These are phyloP conservation scores for Acheta domesticus DNA, from an alignment of 2,888 invertebrate species.

Conservation along the genomic window DNA sequence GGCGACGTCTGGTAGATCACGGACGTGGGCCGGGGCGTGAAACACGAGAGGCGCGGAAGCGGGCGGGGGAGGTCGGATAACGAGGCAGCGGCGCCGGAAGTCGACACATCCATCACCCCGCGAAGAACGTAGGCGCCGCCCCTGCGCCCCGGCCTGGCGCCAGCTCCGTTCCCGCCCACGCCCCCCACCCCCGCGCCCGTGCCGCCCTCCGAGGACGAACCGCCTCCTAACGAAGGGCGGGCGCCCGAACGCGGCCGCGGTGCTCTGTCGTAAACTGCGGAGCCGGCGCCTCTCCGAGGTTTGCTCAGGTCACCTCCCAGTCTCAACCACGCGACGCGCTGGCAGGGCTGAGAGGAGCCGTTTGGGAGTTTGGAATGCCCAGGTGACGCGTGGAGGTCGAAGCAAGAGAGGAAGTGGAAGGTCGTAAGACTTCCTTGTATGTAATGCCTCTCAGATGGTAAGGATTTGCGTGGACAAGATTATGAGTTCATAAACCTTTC, in stretches of 20 bases:
- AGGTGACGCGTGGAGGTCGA: no score
- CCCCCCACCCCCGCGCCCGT: neutral
- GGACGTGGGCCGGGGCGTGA: neutral
- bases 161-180: neutral
- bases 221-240: neutral
- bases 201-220: neutral
- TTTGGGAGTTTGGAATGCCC: no score
- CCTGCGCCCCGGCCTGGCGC: neutral
- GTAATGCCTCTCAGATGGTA: no score
- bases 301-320: no score
- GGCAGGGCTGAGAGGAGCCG: no score
- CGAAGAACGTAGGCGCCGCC: neutral
- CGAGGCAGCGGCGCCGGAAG: neutral
- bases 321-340: no score
- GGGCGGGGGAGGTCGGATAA: neutral
- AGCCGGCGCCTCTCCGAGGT: neutral
- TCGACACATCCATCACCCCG: neutral
- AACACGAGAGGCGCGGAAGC: neutral
- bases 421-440: no score
- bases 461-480: no score
- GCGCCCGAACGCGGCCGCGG: no score
- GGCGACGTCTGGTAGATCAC: no score
- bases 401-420: no score
- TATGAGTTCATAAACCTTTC: no score
- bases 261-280: neutral